Conservation (phyloP, 2,113 vertebrate genomes). For the Heliornis fulica region DNA sequence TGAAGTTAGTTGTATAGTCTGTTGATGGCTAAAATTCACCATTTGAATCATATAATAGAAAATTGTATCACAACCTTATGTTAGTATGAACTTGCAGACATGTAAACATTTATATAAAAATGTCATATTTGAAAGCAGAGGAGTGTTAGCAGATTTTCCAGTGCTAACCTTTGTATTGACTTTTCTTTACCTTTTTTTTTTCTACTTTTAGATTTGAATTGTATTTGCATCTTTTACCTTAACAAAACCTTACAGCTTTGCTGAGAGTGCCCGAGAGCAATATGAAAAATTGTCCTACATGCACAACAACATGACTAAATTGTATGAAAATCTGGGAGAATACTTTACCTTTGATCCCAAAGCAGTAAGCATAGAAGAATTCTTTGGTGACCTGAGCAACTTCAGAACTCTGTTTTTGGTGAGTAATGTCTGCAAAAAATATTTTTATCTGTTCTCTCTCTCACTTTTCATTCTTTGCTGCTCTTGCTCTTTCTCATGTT, state of each 20-base stretch:
- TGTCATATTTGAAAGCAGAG: not conserved
- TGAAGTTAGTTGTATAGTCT: not conserved
- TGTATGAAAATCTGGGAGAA: slow-evolving; percentile 91
- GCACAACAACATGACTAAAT: slow-evolving; percentile 95
- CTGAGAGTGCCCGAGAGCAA: slow-evolving; percentile 88
- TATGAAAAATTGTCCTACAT: slow-evolving; percentile 92
- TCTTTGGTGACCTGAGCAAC: slow-evolving; percentile 90
- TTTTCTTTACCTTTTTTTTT: not conserved
- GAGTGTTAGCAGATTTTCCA: not conserved
- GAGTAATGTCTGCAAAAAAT: slow-evolving; percentile 69
- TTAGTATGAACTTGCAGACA: not conserved
- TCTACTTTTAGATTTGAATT: not conserved
- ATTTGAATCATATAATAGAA: not conserved
- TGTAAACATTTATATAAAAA: not conserved
- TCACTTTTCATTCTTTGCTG: not conserved
- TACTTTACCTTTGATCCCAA: slow-evolving; percentile 92
- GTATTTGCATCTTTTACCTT: slow-evolving; percentile 72
- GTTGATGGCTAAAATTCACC: not conserved
- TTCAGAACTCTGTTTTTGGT: slow-evolving; percentile 92
- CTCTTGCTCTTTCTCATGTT: not conserved
- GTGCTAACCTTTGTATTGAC: not conserved
- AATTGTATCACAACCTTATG: not conserved
- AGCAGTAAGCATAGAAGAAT: slow-evolving; percentile 87
- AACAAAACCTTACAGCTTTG: slow-evolving; percentile 87
- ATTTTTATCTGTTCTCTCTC: not conserved